These are phyloP conservation scores for Melanocharis versteri DNA, from an alignment of 2,113 vertebrate genomes.

Conservation along the genomic window DNA sequence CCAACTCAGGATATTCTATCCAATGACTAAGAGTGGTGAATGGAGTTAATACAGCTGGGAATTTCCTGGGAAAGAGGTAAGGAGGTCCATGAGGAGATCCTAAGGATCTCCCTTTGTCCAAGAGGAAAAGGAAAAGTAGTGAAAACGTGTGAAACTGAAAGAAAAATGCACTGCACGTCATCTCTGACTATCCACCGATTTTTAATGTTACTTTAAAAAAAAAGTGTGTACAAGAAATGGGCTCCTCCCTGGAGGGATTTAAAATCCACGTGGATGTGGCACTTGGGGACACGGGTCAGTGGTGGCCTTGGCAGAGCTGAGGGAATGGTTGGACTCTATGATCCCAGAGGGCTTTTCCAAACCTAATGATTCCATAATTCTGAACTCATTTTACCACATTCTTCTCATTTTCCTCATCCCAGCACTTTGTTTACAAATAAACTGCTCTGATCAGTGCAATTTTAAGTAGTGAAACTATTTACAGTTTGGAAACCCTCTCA, in stretches of 20 bases:
- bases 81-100: not conserved
- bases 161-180: not conserved
- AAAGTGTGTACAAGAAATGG: not conserved
- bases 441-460: not conserved
- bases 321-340: not conserved
- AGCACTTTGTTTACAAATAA: not conserved
- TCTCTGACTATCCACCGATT: not conserved
- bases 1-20: not conserved
- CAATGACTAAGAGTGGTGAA: not conserved
- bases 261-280: not conserved
- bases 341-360: not conserved
- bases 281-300: not conserved
- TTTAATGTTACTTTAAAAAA: not conserved
- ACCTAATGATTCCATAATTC: not conserved
- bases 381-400: not conserved
- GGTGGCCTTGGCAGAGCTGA: not conserved
- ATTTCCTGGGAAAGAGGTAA: not conserved
- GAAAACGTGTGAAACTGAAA: not conserved
- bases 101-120: not conserved
- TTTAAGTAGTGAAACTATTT: not conserved
- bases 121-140: not conserved
- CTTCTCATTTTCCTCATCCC: not conserved
- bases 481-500: not conserved
- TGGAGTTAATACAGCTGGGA: not conserved
- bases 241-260: not conserved